These are phyloP conservation scores for Chaunax sp. DNA, from an alignment of 2,797 vertebrate species.

Conservation along the genomic window DNA sequence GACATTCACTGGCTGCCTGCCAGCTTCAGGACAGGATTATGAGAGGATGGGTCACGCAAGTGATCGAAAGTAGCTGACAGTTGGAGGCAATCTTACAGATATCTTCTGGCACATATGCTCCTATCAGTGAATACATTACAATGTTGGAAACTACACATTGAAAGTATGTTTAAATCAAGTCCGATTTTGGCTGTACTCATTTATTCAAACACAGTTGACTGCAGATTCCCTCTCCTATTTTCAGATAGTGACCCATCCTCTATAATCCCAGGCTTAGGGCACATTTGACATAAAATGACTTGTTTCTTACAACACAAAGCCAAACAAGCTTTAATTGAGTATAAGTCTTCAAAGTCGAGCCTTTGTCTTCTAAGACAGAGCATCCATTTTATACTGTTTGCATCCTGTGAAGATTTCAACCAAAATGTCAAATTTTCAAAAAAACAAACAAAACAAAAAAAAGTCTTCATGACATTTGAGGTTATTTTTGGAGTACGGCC, in stretches of 20 bases:
- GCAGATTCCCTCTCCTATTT: slow-evolving; percentile 3
- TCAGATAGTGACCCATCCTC: slow-evolving; percentile 25
- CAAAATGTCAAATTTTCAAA: slow-evolving; percentile 41
- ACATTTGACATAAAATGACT: slow-evolving; percentile 43
- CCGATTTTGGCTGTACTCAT: slow-evolving; percentile 1
- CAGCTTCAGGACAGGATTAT: slow-evolving; percentile 19
- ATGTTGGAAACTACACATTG: slow-evolving; percentile 4
- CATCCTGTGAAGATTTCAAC: slow-evolving; percentile 24
- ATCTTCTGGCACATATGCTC: slow-evolving; percentile 2
- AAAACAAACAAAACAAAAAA: neutral
- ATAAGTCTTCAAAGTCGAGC: slow-evolving; percentile 68
- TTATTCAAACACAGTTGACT: slow-evolving; percentile 4
- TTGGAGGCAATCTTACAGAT: neutral
- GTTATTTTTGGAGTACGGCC: slow-evolving; percentile 34
- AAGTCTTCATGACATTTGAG: slow-evolving; percentile 41
- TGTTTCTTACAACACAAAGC: slow-evolving; percentile 44
- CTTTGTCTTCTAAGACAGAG: slow-evolving; percentile 72
- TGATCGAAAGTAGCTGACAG: slow-evolving; percentile 6
- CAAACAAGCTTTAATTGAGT: slow-evolving; percentile 37
- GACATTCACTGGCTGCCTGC: slow-evolving; percentile 34
- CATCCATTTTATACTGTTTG: slow-evolving; percentile 34
- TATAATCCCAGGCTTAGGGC: slow-evolving; percentile 36
- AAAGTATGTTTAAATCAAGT: slow-evolving; percentile 7
- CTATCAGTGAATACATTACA: slow-evolving; percentile 3
- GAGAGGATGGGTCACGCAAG: slow-evolving; percentile 21